Evolutionary conservation across 2,113 vertebrate genomes (phyloP), one percentile per base, ranked within the genome.

Genomic region (Bambusicola thoracicus): DNA sequence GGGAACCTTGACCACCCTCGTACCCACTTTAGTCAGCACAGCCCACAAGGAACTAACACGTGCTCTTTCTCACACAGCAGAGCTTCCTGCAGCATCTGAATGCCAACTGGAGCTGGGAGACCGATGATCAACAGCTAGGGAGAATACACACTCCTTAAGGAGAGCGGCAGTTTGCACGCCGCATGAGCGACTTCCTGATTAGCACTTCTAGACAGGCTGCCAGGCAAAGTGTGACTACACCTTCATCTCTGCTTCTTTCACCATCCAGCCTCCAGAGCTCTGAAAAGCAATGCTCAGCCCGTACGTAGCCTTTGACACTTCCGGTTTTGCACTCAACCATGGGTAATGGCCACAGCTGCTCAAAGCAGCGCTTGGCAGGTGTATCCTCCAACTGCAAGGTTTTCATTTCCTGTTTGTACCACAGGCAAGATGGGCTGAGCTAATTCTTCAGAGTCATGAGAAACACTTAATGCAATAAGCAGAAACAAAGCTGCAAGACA

Each of bases 321-420:
- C 84, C 25, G 65, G 40, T 49, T 89, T 34, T 80, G 93, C 85
- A 75, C 66, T 56, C 70, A 84, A 20, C 62, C 87, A 94, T 5
- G 88, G 90, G 91, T 74, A 82, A 95, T 75, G 66, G 87, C 73
- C 81, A 61, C 95, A 95, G 95, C 92, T 93, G 93, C 96, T 95
- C 78, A 81, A 53, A 41, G 61, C 81, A 75, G 73, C 13, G 0
- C 38, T 79, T 51, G 72, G 92, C 97, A 97, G 97, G 97, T 97
- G 97, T 95, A 97, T 97, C 96, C 96, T 97, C 95, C 55, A 76
- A 89, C 87, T 81, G 91, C 66, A 70, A 66, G 87, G 80, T 13
- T 97, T 91, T 93, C 56, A 15, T 96, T 97, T 97, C 97, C 97
- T 97, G 97, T 97, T 97, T 96, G 93, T 92, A 93, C 92, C 81